Percentiles rank a stretch among this genome's conserved stretches.
These are phyloP conservation scores for Cryptomyrus ogoouensis DNA, from an alignment of 2,113 vertebrate genomes.

Conservation along the genomic window DNA sequence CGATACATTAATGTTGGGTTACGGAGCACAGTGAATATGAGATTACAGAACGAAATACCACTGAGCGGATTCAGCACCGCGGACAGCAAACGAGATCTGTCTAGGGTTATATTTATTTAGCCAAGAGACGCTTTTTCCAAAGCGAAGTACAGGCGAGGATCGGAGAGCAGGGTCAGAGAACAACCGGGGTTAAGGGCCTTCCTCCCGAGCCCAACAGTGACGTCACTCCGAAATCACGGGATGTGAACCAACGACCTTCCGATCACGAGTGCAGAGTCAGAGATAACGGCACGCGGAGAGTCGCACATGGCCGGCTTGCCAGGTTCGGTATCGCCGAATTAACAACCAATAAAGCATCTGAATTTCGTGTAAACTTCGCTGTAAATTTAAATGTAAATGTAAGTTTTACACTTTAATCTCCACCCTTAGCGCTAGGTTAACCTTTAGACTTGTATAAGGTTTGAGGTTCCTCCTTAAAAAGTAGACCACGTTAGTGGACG, in stretches of 20 bases:
- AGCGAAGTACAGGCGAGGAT: not conserved
- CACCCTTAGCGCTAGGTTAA: not conserved
- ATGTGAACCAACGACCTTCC: not conserved
- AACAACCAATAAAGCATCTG: not conserved
- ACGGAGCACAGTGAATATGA: not conserved
- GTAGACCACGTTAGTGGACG: not conserved
- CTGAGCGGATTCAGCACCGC: not conserved
- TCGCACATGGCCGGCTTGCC: too few relatives aligned
- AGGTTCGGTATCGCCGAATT: not conserved
- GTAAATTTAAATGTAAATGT: not conserved
- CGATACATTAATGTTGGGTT: not conserved
- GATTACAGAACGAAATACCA: not conserved
- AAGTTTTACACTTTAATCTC: not conserved
- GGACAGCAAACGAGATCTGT: not conserved
- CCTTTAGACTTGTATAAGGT: not conserved
- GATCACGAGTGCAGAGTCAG: not conserved
- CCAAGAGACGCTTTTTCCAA: not conserved
- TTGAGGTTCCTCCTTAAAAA: not conserved
- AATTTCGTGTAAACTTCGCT: not conserved
- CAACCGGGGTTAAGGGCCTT: not conserved
- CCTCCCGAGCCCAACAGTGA: not conserved
- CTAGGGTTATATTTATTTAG: not conserved
- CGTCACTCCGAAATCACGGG: not conserved
- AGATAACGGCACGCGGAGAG: not conserved
- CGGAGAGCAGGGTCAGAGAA: not conserved